These are phyloP conservation scores for Eumaeus atala DNA, from an alignment of 1,140 invertebrate genomes.

Conservation along the genomic window DNA sequence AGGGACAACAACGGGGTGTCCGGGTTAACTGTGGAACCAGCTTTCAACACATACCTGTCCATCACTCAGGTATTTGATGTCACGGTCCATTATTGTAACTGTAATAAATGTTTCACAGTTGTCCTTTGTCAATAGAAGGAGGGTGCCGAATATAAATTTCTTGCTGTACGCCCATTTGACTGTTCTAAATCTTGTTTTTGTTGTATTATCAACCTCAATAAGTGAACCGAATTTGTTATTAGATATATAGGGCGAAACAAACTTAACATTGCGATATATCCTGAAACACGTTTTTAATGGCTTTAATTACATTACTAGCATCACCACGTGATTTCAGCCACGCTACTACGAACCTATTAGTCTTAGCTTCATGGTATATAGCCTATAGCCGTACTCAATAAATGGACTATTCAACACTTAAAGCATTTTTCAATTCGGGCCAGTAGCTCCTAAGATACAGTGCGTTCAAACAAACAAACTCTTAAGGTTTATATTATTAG, in stretches of 20 bases:
- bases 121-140: constrained; percentile 82
- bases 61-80: constrained; percentile 59
- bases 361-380: no score
- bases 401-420: no score
- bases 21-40: no score
- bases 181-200: constrained; percentile 33
- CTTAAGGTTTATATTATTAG: no score
- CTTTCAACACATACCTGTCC: constrained; percentile 67
- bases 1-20: no score
- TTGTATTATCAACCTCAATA: constrained; percentile 42
- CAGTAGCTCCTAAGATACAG: no score
- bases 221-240: constrained; percentile 36
- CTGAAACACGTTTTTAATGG: no score
- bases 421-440: no score
- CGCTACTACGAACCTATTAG: no score
- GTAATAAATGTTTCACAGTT: constrained; percentile 80
- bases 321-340: no score
- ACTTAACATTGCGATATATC: constrained; percentile 41
- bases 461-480: constrained; percentile 19
- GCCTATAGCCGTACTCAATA: no score
- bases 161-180: constrained; percentile 59
- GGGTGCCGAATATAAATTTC: constrained; percentile 81
- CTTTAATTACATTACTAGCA: no score
- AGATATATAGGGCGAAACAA: constrained; percentile 42
- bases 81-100: constrained; percentile 78